These are phyloP conservation scores for Platycheirus rosarum DNA, from an alignment of 2,888 invertebrate genomes.

Conservation along the genomic window DNA sequence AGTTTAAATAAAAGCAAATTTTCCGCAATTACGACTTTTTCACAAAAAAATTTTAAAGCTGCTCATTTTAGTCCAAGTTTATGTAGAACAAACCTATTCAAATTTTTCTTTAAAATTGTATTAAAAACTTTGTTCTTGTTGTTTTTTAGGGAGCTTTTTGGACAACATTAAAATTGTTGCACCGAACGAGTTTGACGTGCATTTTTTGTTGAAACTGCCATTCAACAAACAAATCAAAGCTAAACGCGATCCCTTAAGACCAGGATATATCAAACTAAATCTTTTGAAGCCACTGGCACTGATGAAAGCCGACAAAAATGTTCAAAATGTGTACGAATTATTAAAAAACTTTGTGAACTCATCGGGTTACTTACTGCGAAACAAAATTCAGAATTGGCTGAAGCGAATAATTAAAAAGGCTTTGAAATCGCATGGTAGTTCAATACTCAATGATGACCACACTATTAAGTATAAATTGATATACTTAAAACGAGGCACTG, in stretches of 20 bases:
- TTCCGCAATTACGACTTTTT: too few relatives aligned
- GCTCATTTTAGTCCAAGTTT: too few relatives aligned
- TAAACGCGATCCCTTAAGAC: constrained; percentile 36
- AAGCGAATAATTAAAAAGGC: constrained; percentile 44
- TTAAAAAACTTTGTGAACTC: constrained; percentile 30
- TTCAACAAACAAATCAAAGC: constrained; percentile 41
- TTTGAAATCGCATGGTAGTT: not conserved
- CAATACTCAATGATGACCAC: not conserved
- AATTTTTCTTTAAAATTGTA: not conserved
- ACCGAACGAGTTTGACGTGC: constrained; percentile 77
- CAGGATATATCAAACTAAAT: constrained; percentile 75
- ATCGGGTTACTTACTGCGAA: constrained; percentile 68
- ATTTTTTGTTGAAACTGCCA: constrained; percentile 75
- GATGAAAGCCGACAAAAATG: constrained; percentile 31
- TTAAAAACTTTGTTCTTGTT: not conserved
- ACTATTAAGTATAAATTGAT: constrained; percentile 51
- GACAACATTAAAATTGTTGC: constrained; percentile 73
- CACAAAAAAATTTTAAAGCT: too few relatives aligned
- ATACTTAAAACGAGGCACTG: constrained; percentile 67
- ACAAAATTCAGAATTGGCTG: constrained; percentile 76
- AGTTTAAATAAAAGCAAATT: too few relatives aligned
- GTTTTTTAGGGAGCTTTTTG: constrained; percentile 74
- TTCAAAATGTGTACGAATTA: not conserved
- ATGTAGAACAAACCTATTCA: too few relatives aligned
- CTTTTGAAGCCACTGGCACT: constrained; percentile 46